Evolutionary conservation across 2,797 vertebrate species (phyloP), one percentile per base, ranked within the genome.

Genomic region (Rhinophrynus dorsalis): DNA sequence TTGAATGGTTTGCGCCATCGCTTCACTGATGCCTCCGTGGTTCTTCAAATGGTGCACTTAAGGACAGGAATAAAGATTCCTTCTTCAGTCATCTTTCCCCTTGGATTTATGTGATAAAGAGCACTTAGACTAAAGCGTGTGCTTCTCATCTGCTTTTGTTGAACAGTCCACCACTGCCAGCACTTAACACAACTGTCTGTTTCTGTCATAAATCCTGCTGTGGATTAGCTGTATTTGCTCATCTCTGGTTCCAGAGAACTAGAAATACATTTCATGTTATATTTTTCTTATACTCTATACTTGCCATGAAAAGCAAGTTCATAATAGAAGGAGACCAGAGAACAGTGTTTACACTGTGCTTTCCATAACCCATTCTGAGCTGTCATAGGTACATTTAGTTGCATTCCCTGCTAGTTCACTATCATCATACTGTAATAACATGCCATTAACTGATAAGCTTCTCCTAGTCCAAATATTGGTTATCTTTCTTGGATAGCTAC

Each of bases 401-500:
- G 89, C 91, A 1, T 84, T 83, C 63, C 90, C 92, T 44, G 84
- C 84, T 5, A 88, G 77, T 12, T 95, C 95, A 80, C 89, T 95
- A 78, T 94, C 94, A 44, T 95, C 93, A 0, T 92, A 98, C 80
- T 97, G 96, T 84, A 98, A 88, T 70, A 99, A 90, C 94, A 98
- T 98, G 81, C 97, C 96, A 0, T 99, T 98, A 68, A 99, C 93
- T 0, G 97, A 99, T 78, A 98, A 92, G 84, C 97, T 99, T 76
- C 97, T 94, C 80, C 96, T 98, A 88, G 96, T 98, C 97, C 96
- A 99, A 91, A 99, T 97, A 86, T 95, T 95, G 29, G 95, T 94
- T 75, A 97, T 94, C 80, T 93, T 93, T 82, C 89, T 92, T 18
- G 97, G 95, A 61, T 96, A 91, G 78, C 79, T 91, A 83, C 90